These are phyloP conservation scores for Montifringilla adamsi DNA, from an alignment of 2,113 vertebrate genomes.

Conservation along the genomic window DNA sequence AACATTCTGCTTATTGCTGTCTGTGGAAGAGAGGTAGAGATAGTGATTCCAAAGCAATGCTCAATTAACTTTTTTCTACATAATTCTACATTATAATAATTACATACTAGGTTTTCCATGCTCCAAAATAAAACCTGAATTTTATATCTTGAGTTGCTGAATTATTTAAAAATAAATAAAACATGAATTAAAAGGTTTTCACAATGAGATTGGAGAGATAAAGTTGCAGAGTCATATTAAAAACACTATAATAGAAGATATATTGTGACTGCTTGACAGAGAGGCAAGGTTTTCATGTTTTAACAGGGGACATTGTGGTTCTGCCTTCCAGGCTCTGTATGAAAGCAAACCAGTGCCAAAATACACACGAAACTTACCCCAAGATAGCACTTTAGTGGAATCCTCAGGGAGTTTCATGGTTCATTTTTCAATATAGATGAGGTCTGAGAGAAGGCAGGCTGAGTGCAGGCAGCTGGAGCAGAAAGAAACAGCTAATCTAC, in stretches of 20 bases:
- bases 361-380: neutral
- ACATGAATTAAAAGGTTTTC: neutral
- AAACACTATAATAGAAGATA: neutral
- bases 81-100: neutral
- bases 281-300: neutral
- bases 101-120: neutral
- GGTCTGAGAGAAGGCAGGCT: neutral
- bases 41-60: neutral
- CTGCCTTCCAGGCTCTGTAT: neutral
- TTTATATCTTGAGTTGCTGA: neutral
- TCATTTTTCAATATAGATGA: neutral
- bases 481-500: neutral
- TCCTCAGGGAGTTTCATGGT: neutral
- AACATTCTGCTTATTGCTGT: neutral
- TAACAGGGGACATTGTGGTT: neutral
- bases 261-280: neutral
- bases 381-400: neutral
- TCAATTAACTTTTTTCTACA: neutral
- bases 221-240: neutral
- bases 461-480: neutral
- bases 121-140: neutral
- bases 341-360: neutral
- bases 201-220: neutral
- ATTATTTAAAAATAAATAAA: constrained; percentile 1
- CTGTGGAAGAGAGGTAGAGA: neutral